Evolutionary conservation across 2,797 vertebrate genomes (phyloP).

Genomic region (Sebastes trivittatus): DNA sequence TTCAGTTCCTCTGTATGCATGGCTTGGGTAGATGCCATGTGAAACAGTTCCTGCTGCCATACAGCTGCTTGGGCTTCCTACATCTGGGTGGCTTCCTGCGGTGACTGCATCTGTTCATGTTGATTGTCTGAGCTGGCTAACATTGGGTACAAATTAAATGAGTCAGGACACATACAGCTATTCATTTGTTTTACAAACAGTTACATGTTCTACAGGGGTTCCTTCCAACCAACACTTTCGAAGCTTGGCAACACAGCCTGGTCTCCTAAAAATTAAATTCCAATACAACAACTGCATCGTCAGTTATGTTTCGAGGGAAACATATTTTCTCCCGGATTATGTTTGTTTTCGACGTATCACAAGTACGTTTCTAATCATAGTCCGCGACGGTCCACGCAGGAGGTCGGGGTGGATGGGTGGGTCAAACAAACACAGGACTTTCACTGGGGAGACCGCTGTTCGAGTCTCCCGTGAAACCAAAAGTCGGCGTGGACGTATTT

Average conservation of each 20-base stretch:
- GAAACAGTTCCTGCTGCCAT: slow-evolving; percentile 12
- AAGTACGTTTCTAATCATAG: not conserved
- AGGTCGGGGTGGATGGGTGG: too few relatives aligned
- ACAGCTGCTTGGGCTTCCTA: slow-evolving; percentile 3
- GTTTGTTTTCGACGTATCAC: not conserved
- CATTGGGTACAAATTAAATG: not conserved
- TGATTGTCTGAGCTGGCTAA: not conserved
- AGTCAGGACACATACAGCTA: not conserved
- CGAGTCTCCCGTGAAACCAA: not conserved
- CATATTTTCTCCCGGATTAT: not conserved
- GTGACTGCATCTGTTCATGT: slow-evolving; percentile 33
- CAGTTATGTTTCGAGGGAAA: not conserved
- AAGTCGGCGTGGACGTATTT: not conserved
- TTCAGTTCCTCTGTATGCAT: not conserved
- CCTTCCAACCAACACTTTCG: not conserved
- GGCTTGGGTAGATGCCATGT: not conserved
- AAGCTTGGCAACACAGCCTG: not conserved
- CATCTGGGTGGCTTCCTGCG: slow-evolving; percentile 18
- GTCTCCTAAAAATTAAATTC: not conserved
- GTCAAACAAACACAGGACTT: not conserved
- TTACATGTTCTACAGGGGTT: not conserved
- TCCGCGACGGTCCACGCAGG: rapidly evolving
- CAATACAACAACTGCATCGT: not conserved
- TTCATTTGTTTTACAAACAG: slow-evolving; percentile 31
- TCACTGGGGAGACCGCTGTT: too few relatives aligned